A percentile compares a stretch with the other conserved stretches of the same genome.
Conservation (phyloP, 2,888 invertebrate genomes). For the Microctonus brassicae region DNA sequence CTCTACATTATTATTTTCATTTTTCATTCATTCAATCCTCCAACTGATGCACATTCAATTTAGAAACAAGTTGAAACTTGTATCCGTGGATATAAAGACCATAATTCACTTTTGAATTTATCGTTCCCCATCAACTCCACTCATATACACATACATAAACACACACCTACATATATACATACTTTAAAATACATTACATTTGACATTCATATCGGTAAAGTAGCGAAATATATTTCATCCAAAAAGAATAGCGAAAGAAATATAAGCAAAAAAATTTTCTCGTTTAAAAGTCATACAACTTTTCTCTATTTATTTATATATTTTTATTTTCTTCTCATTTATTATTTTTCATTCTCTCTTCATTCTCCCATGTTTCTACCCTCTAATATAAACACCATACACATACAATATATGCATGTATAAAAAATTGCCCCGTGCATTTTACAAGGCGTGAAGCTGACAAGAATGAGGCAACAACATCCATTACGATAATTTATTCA, state of each 20-base stretch:
- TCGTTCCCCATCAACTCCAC: not conserved
- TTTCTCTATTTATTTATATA: not conserved
- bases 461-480: slow-evolving; percentile 39
- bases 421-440: slow-evolving; percentile 35
- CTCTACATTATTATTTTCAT: too few relatives aligned
- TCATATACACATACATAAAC: not conserved
- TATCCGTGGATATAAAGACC: not conserved
- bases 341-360: not conserved
- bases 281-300: not conserved
- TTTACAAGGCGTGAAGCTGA: slow-evolving; percentile 37
- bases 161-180: not conserved
- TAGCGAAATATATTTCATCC: slow-evolving; percentile 12
- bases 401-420: slow-evolving; percentile 24
- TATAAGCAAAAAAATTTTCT: slow-evolving; percentile 9
- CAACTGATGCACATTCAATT: slow-evolving; percentile 4
- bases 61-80: slow-evolving; percentile 17
- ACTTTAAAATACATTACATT: slow-evolving; percentile 31
- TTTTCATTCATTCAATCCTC: not conserved
- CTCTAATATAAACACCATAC: too few relatives aligned
- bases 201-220: slow-evolving; percentile 30
- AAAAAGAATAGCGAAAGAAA: not conserved
- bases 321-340: too few relatives aligned
- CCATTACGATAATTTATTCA: slow-evolving; percentile 41
- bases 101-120: slow-evolving; percentile 25
- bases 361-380: slow-evolving; percentile 11